Conservation (phyloP, 2,113 vertebrate genomes). For the Passer domesticus region DNA sequence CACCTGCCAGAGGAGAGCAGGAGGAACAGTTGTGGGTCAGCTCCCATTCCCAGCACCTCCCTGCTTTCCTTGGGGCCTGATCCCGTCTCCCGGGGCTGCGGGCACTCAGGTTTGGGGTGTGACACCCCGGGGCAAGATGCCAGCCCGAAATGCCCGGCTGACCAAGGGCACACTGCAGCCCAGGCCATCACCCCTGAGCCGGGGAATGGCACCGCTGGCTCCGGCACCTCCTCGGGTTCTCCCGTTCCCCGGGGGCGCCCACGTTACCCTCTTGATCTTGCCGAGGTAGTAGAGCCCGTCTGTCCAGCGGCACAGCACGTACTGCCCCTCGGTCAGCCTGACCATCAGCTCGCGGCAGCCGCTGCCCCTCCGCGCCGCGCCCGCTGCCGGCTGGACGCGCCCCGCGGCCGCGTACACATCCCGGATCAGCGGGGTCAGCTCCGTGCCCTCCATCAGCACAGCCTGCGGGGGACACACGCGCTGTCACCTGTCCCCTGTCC, state of each 20-base stretch:
- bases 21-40: accelerated
- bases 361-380: slow-evolving; percentile 53
- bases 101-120: background rate
- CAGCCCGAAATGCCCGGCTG: background rate
- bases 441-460: slow-evolving; percentile 72
- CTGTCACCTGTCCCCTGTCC: background rate
- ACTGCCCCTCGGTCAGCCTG: slow-evolving; percentile 87
- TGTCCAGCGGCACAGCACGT: slow-evolving; percentile 94
- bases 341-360: slow-evolving; percentile 77
- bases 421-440: slow-evolving; percentile 71
- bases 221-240: accelerated
- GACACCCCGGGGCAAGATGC: background rate
- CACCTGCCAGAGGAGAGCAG: slow-evolving; percentile 70
- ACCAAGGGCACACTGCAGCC: accelerated
- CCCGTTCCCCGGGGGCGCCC: background rate
- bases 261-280: slow-evolving; percentile 90
- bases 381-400: slow-evolving; percentile 22
- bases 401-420: slow-evolving; percentile 59
- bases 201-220: background rate
- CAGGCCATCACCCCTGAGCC: accelerated
- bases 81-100: accelerated
- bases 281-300: slow-evolving; percentile 96
- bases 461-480: background rate
- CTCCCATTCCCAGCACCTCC: background rate
- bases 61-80: accelerated